phyloP scores from a whole-genome alignment of 2,797 vertebrate genomes.

The Oryzias dopingdopingensis region DNA sequence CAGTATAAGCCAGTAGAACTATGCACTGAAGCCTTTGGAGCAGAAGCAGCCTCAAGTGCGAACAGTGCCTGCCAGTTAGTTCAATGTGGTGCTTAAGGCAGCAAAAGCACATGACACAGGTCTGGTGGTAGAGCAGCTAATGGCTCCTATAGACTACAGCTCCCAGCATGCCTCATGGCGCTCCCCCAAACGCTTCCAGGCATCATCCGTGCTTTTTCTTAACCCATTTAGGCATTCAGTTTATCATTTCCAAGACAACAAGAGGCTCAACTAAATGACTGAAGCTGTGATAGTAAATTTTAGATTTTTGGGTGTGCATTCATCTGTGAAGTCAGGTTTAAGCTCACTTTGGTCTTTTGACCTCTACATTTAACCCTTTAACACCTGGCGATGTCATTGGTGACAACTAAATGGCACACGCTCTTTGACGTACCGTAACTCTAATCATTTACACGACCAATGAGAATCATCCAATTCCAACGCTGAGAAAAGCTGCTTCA shows the following conservation, averaged over 20 bases:
- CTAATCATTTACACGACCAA: too few relatives aligned
- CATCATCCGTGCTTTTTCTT: constrained; percentile 38
- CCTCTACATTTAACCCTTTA: constrained; percentile 1
- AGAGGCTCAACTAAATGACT: not conserved
- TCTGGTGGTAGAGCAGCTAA: constrained; percentile 37
- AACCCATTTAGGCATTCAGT: constrained; percentile 55
- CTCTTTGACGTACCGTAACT: too few relatives aligned
- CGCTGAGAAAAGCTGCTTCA: too few relatives aligned
- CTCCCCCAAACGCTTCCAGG: constrained; percentile 53
- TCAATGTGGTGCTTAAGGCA: constrained; percentile 35
- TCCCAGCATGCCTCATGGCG: constrained; percentile 60
- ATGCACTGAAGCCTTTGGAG: constrained; percentile 26
- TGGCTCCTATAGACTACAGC: constrained; percentile 51
- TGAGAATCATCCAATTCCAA: too few relatives aligned
- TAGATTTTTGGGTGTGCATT: not conserved
- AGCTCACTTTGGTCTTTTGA: not conserved
- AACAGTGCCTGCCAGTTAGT: constrained; percentile 32
- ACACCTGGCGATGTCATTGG: not conserved
- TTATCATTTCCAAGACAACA: constrained; percentile 44
- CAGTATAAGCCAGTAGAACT: constrained; percentile 15
- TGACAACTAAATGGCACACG: too few relatives aligned
- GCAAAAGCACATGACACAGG: constrained; percentile 29
- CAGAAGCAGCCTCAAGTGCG: constrained; percentile 20
- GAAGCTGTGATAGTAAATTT: too few relatives aligned
- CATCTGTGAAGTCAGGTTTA: constrained; percentile 7